Evolutionary conservation across 2,888 invertebrate species (phyloP).

Genomic region (Nebria salina): DNA sequence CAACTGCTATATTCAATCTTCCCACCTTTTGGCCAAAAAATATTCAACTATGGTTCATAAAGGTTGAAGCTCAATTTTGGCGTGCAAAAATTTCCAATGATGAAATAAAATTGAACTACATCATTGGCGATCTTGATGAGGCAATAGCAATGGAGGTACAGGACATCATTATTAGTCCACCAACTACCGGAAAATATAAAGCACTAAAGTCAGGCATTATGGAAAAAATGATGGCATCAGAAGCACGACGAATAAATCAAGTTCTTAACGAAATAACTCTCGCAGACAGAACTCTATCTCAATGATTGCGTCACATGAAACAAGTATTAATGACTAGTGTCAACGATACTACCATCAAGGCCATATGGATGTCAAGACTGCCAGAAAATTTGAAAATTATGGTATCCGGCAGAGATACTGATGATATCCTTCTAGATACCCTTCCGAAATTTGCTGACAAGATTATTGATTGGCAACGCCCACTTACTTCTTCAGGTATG

Average conservation of each 20-base stretch:
- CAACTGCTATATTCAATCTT: neutral
- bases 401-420: no score
- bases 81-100: conserved; percentile 44
- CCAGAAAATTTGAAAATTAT: no score
- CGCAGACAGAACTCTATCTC: conserved; percentile 48
- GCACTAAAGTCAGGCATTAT: conserved; percentile 50
- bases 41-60: no score
- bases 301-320: conserved; percentile 48
- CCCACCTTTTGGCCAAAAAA: conserved; percentile 48
- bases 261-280: conserved; percentile 47
- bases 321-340: no score
- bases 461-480: no score
- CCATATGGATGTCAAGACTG: no score
- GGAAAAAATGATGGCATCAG: conserved; percentile 47
- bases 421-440: no score
- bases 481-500: no score
- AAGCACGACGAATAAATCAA: conserved; percentile 47
- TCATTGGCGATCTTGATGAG: conserved; percentile 46
- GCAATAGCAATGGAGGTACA: conserved; percentile 48
- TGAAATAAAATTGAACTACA: conserved; percentile 45
- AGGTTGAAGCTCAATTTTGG: conserved; percentile 44
- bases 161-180: conserved; percentile 49
- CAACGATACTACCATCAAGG: no score
- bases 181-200: no score
- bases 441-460: no score